Evolutionary conservation across 2,113 vertebrate species (phyloP).

Genomic region (Climacteris rufus): DNA sequence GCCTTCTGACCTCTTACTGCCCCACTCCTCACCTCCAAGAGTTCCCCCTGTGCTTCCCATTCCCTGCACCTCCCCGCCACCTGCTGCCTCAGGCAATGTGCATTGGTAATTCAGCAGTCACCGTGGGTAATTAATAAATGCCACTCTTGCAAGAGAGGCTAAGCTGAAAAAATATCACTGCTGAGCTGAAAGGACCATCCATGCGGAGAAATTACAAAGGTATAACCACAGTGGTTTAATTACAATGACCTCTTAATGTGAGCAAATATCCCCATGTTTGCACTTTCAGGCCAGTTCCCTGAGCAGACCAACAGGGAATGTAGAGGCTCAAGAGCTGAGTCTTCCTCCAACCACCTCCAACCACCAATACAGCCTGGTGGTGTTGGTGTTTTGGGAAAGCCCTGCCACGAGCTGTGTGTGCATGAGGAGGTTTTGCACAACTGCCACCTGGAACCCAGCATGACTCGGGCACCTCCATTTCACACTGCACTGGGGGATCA

Average conservation of each 20-base stretch:
- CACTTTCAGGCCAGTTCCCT: not conserved
- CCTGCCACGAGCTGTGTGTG: fast-evolving
- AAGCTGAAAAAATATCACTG: not conserved
- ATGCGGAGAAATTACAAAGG: not conserved
- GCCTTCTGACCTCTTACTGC: not conserved
- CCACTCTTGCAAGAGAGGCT: not conserved
- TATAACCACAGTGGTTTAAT: not conserved
- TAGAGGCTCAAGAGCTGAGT: not conserved
- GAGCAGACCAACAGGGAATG: not conserved
- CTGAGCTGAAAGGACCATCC: not conserved
- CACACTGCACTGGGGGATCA: not conserved
- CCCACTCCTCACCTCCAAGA: not conserved
- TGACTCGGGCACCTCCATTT: not conserved
- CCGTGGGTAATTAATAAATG: not conserved
- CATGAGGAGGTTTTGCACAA: not conserved
- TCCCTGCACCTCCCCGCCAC: not conserved
- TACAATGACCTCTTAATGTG: fast-evolving
- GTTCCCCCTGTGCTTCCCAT: not conserved
- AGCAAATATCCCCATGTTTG: not conserved
- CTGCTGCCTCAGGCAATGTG: not conserved
- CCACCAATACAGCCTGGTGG: not conserved
- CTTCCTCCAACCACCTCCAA: not conserved
- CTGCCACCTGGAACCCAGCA: not conserved
- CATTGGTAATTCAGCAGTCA: not conserved
- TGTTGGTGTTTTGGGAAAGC: fast-evolving